phyloP scores from a whole-genome alignment of 2,113 vertebrate species.

The Pithys albifrons region DNA sequence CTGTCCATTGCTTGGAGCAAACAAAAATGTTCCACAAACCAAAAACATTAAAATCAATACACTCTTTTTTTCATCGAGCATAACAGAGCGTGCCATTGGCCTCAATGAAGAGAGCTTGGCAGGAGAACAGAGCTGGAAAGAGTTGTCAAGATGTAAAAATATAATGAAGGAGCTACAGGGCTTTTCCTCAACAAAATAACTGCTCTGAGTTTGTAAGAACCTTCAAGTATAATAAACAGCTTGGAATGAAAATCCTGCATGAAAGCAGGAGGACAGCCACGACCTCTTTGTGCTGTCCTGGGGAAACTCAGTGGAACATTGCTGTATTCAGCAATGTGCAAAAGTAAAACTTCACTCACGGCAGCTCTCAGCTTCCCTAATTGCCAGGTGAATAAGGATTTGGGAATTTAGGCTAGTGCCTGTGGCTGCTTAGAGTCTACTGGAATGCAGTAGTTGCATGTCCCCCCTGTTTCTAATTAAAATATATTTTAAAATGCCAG shows the following conservation, averaged over 20 bases:
- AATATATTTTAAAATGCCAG: neutral
- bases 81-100: slow-evolving; percentile 14
- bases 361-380: slow-evolving; percentile 18
- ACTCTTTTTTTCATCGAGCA: slow-evolving; percentile 37
- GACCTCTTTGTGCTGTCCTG: slow-evolving; percentile 52
- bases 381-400: slow-evolving; percentile 55
- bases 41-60: slow-evolving; percentile 49
- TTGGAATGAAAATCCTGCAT: slow-evolving; percentile 44
- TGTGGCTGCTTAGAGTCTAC: neutral
- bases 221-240: slow-evolving; percentile 40
- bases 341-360: slow-evolving; percentile 47
- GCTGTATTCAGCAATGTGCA: slow-evolving; percentile 53
- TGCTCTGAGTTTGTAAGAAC: slow-evolving; percentile 31
- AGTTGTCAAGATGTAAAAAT: slow-evolving; percentile 66
- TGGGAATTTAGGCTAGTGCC: slow-evolving; percentile 11
- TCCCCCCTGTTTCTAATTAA: slow-evolving; percentile 10
- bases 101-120: slow-evolving; percentile 50
- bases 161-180: slow-evolving; percentile 51
- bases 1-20: slow-evolving; percentile 1
- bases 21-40: slow-evolving; percentile 16
- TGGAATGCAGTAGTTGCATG: neutral
- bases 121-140: slow-evolving; percentile 60
- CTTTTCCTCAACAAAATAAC: slow-evolving; percentile 57
- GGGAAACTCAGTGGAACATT: slow-evolving; percentile 49
- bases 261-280: slow-evolving; percentile 39